Conservation (phyloP, 2,797 vertebrate genomes). For the Anomalospiza imberbis region DNA sequence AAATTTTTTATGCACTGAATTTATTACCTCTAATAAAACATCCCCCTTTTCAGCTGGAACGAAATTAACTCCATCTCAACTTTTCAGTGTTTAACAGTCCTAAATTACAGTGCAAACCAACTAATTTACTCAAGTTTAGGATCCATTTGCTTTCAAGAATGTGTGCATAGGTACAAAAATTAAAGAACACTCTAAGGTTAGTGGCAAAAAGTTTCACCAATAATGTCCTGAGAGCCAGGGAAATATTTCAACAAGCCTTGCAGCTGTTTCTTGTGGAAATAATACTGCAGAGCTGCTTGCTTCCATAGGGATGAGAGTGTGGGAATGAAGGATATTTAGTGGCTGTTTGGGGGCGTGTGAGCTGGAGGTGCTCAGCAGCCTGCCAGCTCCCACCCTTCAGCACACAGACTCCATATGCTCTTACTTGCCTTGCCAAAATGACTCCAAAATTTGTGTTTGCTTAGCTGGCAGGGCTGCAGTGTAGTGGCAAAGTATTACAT, state of each 20-base stretch:
- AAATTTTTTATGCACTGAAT: not conserved
- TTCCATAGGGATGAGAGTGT: not conserved
- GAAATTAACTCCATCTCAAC: not conserved
- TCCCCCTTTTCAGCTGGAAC: not conserved
- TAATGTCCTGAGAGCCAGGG: not conserved
- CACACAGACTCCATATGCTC: not conserved
- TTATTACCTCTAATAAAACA: conserved; percentile 25
- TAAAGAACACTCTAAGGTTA: not conserved
- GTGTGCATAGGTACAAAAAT: not conserved
- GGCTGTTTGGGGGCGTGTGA: not conserved
- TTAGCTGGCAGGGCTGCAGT: conserved; percentile 22
- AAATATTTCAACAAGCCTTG: not conserved
- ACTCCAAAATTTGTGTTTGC: conserved; percentile 31
- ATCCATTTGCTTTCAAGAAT: fast-evolving
- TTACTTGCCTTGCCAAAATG: not conserved
- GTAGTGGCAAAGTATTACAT: conserved; percentile 15
- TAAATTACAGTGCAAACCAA: not conserved
- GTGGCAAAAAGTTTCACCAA: not conserved
- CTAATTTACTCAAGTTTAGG: not conserved
- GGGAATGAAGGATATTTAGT: not conserved
- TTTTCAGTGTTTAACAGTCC: not conserved
- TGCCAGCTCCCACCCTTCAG: not conserved
- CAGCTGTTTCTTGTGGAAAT: not conserved
- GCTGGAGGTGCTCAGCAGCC: not conserved
- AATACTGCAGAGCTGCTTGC: not conserved